A percentile compares a stretch with the other conserved stretches of the same genome.
These are phyloP conservation scores for Sylvilagus floridanus DNA, from an alignment of 2,797 vertebrate species.

Conservation along the genomic window DNA sequence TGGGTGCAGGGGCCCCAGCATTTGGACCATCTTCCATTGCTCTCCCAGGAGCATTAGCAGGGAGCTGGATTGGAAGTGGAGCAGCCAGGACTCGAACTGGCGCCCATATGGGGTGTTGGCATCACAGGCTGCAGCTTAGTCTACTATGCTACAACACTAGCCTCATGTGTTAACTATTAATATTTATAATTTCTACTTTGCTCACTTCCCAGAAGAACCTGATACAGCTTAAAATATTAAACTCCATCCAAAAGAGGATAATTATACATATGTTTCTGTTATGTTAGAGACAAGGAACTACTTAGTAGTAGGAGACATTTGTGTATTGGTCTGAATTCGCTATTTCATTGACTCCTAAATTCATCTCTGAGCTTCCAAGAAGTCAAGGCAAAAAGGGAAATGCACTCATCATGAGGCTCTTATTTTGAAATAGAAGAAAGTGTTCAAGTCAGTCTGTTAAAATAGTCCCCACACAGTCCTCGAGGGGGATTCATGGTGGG, in stretches of 20 bases:
- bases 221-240: conserved; percentile 21
- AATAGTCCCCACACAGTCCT: background rate
- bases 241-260: background rate
- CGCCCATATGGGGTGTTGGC: no score
- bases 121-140: no score
- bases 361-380: conserved; percentile 13
- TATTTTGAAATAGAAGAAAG: conserved; percentile 33
- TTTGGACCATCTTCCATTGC: no score
- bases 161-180: background rate
- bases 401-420: background rate
- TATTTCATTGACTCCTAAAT: background rate
- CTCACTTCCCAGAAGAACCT: conserved; percentile 41
- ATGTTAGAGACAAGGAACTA: conserved; percentile 26
- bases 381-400: conserved; percentile 47
- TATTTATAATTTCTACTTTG: conserved; percentile 16
- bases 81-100: no score
- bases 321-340: background rate
- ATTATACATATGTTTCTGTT: background rate
- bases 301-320: background rate
- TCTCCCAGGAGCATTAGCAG: no score
- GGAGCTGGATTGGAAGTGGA: no score
- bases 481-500: background rate
- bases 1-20: no score
- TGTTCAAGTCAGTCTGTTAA: conserved; percentile 13
- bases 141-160: no score